phyloP scores from a whole-genome alignment of 2,888 invertebrate species.

The Limnephilus auricula region DNA sequence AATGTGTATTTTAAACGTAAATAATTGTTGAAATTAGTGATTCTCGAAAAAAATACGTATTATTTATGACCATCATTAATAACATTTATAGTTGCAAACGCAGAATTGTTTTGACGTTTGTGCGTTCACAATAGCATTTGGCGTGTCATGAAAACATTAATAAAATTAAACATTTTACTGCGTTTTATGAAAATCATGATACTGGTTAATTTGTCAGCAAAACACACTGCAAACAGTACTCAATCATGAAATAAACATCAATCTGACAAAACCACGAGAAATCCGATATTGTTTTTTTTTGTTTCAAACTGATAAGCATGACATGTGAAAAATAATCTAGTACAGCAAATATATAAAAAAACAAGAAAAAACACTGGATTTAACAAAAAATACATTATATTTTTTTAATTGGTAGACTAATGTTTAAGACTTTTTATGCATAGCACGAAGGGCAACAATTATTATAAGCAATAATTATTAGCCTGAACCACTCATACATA shows the following conservation, averaged over 20 bases:
- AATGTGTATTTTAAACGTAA: background rate
- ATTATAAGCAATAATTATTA: too few species aligned
- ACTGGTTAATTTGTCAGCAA: background rate
- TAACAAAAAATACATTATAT: background rate
- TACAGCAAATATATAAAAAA: background rate
- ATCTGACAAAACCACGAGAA: background rate
- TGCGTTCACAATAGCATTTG: background rate
- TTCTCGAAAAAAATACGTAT: background rate
- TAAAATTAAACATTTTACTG: background rate
- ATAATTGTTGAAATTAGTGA: too few species aligned
- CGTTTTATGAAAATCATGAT: background rate
- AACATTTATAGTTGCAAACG: background rate
- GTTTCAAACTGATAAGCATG: background rate
- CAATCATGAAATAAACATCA: background rate
- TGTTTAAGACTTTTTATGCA: too few species aligned
- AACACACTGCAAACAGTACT: background rate
- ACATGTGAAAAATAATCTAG: background rate
- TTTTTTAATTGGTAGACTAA: too few species aligned
- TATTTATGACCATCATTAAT: background rate
- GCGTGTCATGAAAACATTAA: constrained; percentile 2
- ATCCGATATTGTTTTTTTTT: background rate
- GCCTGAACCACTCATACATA: too few species aligned
- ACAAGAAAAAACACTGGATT: background rate
- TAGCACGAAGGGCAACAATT: too few species aligned
- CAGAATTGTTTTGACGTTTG: background rate